Percentiles rank a stretch among this genome's conserved stretches.
Evolutionary conservation across 1,140 invertebrate genomes (phyloP).

Genomic region (Diabrotica undecimpunctata): DNA sequence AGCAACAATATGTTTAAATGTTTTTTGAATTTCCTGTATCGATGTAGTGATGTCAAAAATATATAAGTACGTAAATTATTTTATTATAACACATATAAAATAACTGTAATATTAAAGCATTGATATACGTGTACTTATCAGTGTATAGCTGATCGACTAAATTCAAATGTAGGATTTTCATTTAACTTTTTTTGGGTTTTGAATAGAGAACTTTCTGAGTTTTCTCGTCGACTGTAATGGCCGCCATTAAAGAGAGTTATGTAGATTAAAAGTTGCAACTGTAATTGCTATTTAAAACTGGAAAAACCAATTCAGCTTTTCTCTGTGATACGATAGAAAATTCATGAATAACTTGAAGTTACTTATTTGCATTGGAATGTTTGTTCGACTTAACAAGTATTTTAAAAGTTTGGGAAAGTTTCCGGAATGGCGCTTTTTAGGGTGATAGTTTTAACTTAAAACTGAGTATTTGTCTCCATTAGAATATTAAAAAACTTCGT

Average conservation of each 20-base stretch:
- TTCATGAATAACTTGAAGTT: constrained; percentile 12
- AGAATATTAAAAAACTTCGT: too few relatives aligned
- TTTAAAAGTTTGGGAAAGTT: background rate
- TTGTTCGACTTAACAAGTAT: background rate
- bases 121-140: too few relatives aligned
- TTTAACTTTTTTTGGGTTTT: constrained; percentile 38
- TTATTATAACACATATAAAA: too few relatives aligned
- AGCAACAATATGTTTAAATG: too few relatives aligned
- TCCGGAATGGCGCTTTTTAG: too few relatives aligned
- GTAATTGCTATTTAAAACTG: constrained; percentile 51
- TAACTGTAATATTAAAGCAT: too few relatives aligned
- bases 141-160: constrained; percentile 1
- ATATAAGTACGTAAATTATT: too few relatives aligned
- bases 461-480: too few relatives aligned
- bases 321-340: constrained; percentile 11
- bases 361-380: constrained; percentile 6
- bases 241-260: constrained; percentile 46
- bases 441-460: too few relatives aligned
- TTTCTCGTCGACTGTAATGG: constrained; percentile 48
- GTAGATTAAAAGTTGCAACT: constrained; percentile 51
- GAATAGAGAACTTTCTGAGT: constrained; percentile 43
- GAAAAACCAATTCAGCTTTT: constrained; percentile 34
- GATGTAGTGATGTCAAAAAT: too few relatives aligned
- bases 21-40: too few relatives aligned
- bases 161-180: constrained; percentile 39